Evolutionary conservation across 1,140 invertebrate genomes (phyloP), one percentile per base, ranked within the genome.

Genomic region (Leptinotarsa texana): DNA sequence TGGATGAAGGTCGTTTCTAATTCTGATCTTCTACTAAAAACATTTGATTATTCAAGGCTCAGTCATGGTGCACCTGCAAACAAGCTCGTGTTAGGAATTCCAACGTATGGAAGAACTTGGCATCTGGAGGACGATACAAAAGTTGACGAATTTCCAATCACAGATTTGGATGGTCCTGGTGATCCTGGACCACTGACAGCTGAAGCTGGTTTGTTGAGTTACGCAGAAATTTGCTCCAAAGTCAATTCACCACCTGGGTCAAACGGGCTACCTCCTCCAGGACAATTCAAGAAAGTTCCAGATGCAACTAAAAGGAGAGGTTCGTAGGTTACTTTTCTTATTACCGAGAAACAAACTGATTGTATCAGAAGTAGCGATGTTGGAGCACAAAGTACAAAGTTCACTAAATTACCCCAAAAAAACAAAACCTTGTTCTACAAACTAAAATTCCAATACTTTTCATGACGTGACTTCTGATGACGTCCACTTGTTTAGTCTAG

Each of bases 21-120:
- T 42, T 42, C 33, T 42, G 8, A 42, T 42, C 33, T 6, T 6
- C 27, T 42, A 27, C n/a, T 24, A 48, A 13, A 22, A 62, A 72
- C 18, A 21, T n/a, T n/a, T 6, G 13, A 8, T 67, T 5, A n/a
- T 8, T 87, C 85, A 74, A 92, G 91, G 91, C 77, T 91, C 15
- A 87, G 89, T 62, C 86, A 90, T 75, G 91, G 92, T 62, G 90
- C 90, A 2, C 90, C 91, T 27, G 88, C 89, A 3, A 86, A 86
- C n/a, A 98, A 98, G 86, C 86, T 98, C 1, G 89, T 97, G 5
- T 81, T 98, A 0, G 96, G 92, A 5, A 91, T 98, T 63, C 90
- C 95, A 1, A 91, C 94, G 1, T 96, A 91, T 78, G 96, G 90
- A 0, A 92, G 94, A 63, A 92, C 92, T 1, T 98, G 95, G 92